Base-by-base conservation (phyloP, 2,797 vertebrate genomes). In the Anguilla obscura region DNA sequence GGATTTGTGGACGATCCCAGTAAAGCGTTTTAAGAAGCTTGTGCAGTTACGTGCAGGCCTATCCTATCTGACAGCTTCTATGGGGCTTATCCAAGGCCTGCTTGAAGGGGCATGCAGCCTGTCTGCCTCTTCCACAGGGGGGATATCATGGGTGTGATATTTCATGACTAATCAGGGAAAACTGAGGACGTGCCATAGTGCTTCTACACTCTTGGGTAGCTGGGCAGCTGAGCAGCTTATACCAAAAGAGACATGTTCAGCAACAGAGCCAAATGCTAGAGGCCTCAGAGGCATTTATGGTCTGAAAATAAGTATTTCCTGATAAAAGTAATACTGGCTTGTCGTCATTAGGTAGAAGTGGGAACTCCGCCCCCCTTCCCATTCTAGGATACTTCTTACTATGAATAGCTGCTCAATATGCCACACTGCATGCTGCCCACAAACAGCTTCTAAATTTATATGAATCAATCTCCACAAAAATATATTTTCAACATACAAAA, bases 11-110 rank as follows among this genome's bases (percentile, higher is more conserved):
- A 90, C 74, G 7, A 79, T 36, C 91, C 92, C 90, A 89, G 91
- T 85, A 95, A 94, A 96, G 94, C 93, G 94, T 94, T 90, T 95
- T 94, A 95, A 93, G 88, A 93, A 91, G 88, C 90, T 92, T 30
- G 82, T 89, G 89, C 91, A 92, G 92, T 89, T 88, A 87, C 84
- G 90, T 87, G 90, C 89, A 90, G 85, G 87, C 85, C 85, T 89
- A 90, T 79, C 83, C 66, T 85, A 66, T 85, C 88, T 87, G 89
- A 52, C 82, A 85, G 87, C 88, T 30, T 88, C 52, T 14, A 3
- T 85, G 58, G 0, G 80, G 87, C 87, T 84, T 85, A 52, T 88
- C 88, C 85, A 92, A 86, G 91, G 88, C 87, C 87, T 88, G 92
- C 85, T 90, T 24, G 45, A 87, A 90, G 89, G 92, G 90, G 91